These are phyloP conservation scores for Phycodurus eques DNA, from an alignment of 2,113 vertebrate genomes.

Conservation along the genomic window DNA sequence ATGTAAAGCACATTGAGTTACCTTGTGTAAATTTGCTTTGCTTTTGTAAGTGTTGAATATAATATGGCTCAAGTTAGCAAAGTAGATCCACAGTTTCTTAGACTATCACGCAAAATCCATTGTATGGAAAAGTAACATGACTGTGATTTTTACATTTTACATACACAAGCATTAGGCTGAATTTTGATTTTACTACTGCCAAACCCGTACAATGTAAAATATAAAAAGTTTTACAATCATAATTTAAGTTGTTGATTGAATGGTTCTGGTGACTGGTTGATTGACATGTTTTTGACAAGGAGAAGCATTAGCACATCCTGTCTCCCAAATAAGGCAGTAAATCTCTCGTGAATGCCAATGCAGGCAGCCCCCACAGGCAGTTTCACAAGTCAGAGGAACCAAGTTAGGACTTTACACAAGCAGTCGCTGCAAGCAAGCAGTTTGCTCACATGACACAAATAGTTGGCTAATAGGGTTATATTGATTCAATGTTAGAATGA, in stretches of 20 bases:
- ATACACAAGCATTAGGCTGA: neutral
- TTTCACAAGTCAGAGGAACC: conserved; percentile 57
- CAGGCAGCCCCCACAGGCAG: conserved; percentile 58
- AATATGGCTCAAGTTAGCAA: neutral
- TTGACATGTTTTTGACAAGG: conserved; percentile 47
- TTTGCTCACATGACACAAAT: conserved; percentile 17
- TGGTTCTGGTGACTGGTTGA: neutral
- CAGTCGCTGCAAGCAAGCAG: conserved; percentile 33
- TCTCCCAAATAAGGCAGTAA: conserved; percentile 71
- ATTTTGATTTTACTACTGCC: neutral
- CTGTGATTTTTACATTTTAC: neutral
- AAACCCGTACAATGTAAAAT: neutral
- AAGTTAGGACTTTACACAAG: conserved; percentile 32
- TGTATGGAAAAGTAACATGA: neutral
- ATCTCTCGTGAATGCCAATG: conserved; percentile 60
- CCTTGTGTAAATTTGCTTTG: too few species aligned
- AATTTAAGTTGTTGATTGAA: conserved; percentile 14
- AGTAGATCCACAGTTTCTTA: neutral
- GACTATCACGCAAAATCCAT: neutral
- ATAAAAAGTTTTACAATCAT: neutral
- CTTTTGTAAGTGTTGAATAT: neutral
- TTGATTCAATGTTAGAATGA: conserved; percentile 15
- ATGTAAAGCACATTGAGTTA: too few species aligned
- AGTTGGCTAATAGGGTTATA: conserved; percentile 23
- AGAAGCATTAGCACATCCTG: conserved; percentile 34